These are phyloP conservation scores for Syrmaticus mikado DNA, from an alignment of 2,113 vertebrate species.

Conservation along the genomic window DNA sequence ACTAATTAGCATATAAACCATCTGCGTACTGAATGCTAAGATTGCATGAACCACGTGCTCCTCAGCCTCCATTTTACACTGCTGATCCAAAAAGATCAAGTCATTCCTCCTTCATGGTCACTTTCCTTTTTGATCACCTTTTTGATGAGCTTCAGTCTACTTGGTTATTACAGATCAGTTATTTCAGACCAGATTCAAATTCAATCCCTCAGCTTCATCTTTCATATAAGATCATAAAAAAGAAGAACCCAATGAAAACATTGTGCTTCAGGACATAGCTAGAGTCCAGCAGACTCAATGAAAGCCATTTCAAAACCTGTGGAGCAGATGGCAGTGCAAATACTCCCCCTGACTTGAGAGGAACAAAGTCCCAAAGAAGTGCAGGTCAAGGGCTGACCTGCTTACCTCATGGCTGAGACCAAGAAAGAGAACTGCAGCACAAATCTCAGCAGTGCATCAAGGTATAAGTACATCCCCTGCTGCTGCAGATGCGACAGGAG, in stretches of 20 bases:
- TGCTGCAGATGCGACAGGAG: neutral
- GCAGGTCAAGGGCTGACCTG: neutral
- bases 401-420: neutral
- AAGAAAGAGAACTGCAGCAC: neutral
- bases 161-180: neutral
- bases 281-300: neutral
- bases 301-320: neutral
- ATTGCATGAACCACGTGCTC: accelerated
- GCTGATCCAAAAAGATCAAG: neutral
- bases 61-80: neutral
- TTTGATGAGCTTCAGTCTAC: neutral
- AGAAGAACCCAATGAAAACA: neutral
- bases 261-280: neutral
- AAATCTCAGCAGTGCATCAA: neutral
- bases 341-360: neutral
- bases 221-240: neutral
- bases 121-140: neutral
- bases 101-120: neutral
- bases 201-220: neutral
- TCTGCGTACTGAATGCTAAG: neutral
- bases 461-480: neutral
- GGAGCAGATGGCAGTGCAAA: neutral
- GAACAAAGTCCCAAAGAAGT: neutral
- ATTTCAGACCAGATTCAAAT: neutral
- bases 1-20: slow-evolving; percentile 5